These are phyloP conservation scores for Anguilla anguilla DNA, from an alignment of 2,797 vertebrate species.

Conservation along the genomic window DNA sequence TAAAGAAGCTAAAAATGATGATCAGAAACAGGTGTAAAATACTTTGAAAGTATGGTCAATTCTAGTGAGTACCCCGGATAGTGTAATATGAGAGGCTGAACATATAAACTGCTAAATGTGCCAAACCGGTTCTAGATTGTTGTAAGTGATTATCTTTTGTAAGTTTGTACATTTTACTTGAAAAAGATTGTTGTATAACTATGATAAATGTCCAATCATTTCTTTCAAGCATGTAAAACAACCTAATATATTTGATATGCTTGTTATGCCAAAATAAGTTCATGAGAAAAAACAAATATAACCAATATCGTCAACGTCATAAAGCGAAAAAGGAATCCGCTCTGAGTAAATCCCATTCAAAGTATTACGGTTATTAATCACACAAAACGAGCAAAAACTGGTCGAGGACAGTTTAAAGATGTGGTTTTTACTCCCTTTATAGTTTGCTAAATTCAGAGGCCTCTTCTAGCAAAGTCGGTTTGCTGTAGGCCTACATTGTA, in stretches of 20 bases:
- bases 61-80: neutral
- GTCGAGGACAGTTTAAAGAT: neutral
- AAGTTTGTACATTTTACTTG: neutral
- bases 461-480: too few species aligned
- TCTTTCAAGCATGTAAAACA: neutral
- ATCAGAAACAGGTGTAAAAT: neutral
- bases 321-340: too few species aligned
- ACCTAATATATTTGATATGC: neutral
- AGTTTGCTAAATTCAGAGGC: too few species aligned
- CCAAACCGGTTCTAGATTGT: neutral
- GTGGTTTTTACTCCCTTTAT: neutral
- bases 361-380: neutral
- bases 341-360: neutral
- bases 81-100: neutral
- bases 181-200: neutral
- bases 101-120: neutral
- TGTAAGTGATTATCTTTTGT: too few species aligned
- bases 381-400: neutral
- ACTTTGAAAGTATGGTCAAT: neutral
- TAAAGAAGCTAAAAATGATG: too few species aligned
- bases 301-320: neutral
- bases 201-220: neutral
- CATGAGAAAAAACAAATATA: neutral
- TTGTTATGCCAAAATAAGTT: neutral
- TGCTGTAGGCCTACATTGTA: neutral